Evolutionary conservation across 2,797 vertebrate species (phyloP), one percentile per base, ranked within the genome.

Genomic region (Acanthurus leucopareius): DNA sequence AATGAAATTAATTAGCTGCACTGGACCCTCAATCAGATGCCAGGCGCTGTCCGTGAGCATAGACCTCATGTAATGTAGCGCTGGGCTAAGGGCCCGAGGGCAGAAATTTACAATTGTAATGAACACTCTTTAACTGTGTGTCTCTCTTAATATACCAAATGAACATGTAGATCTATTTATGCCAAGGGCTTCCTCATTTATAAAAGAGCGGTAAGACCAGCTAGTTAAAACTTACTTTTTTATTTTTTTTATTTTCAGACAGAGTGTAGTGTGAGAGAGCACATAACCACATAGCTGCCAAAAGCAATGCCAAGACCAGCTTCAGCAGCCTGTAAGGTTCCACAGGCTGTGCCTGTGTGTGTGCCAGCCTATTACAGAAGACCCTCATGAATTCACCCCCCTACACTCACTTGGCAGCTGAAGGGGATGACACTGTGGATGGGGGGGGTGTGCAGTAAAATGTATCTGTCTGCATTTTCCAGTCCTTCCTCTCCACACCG

Each of bases 1-100:
- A 99, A 99, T 99, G 98, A 99, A 99, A 99, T 99, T 99, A 99
- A 99, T 99, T 99, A 99, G 97, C 97, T 97, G 97, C 96, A 94
- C 97, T 97, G 97, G 98, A 99, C 98, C 97, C 97, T 99, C 97
- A 97, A 97, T 98, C 97, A 98, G 97, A 99, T 96, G 97, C 96
- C 97, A 97, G 97, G 96, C 96, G 95, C 96, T 97, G 97, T 98
- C 98, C 97, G 91, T 96, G 96, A 97, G 97, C 97, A 96, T 95
- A 97, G 97, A 97, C 97, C 97, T 97, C 97, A 96, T 97, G 97
- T 98, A 98, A 98, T 98, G 96, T 96, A 97, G 96, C 93, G 94
- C 95, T 90, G 94, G 97, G 97, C 96, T 95, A 96, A 93, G 95
- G 96, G 97, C 97, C 97, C 93, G 87, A 82, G 97, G 98, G 97